Evolutionary conservation across 2,797 vertebrate species (phyloP).

Genomic region (Corythornis leucogaster): DNA sequence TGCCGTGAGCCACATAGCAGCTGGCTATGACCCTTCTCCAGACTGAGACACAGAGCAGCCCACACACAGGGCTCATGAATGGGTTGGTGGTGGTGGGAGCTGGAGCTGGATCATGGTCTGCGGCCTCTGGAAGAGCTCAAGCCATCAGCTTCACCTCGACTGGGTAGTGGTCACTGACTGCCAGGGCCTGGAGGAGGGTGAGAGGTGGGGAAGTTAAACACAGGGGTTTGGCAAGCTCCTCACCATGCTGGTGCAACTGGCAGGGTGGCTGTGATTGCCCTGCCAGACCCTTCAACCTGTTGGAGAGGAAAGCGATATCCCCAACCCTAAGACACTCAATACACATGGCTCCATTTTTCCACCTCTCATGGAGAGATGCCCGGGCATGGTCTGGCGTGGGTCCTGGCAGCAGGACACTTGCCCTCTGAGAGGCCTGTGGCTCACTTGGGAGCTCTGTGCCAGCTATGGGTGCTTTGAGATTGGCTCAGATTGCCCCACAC

Average conservation of each 20-base stretch:
- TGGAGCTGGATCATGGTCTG: background rate
- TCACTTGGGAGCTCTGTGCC: background rate
- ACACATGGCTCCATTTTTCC: background rate
- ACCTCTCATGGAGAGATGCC: background rate
- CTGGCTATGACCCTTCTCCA: background rate
- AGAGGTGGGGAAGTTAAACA: background rate
- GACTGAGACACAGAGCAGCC: rapidly evolving
- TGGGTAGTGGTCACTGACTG: conserved; percentile 91
- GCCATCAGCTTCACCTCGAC: conserved; percentile 83
- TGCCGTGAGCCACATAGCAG: rapidly evolving
- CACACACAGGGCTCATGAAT: rapidly evolving
- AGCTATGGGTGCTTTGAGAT: background rate
- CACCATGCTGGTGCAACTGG: rapidly evolving
- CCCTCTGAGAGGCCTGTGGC: rapidly evolving
- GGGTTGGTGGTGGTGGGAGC: background rate
- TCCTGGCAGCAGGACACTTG: rapidly evolving
- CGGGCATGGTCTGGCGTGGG: rapidly evolving
- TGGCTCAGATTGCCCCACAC: background rate
- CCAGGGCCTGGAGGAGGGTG: conserved; percentile 80
- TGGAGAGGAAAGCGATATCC: rapidly evolving
- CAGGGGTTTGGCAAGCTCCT: background rate
- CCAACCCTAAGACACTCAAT: rapidly evolving
- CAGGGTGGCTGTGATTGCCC: background rate
- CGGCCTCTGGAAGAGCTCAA: background rate
- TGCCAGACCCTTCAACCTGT: background rate